phyloP scores from a whole-genome alignment of 2,113 vertebrate genomes.

The Myanophis thanlyinensis region DNA sequence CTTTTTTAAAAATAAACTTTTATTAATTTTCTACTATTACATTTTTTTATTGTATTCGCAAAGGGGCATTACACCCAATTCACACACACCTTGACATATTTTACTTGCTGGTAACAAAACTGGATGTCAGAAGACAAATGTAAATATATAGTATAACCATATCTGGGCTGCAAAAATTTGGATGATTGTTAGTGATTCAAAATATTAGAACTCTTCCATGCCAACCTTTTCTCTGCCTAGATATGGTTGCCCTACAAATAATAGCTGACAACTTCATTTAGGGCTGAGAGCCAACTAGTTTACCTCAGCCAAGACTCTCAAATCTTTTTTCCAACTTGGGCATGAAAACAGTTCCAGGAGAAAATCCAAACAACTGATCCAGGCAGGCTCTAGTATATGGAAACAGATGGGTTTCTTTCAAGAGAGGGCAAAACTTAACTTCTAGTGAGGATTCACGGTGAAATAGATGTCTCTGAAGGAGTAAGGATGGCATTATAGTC shows the following conservation, averaged over 20 bases:
- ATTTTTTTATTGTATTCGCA: not conserved
- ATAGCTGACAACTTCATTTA: not conserved
- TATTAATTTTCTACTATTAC: too few species aligned
- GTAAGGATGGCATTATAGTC: not conserved
- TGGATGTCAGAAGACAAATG: not conserved
- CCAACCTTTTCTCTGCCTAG: not conserved
- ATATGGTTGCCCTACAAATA: not conserved
- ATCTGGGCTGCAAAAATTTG: not conserved
- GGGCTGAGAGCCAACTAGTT: not conserved
- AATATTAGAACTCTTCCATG: not conserved
- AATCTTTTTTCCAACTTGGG: not conserved
- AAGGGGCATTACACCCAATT: not conserved
- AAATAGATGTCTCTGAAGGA: not conserved
- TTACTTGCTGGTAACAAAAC: not conserved
- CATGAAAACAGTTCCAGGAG: not conserved
- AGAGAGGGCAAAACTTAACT: not conserved
- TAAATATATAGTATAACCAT: not conserved
- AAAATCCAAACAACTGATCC: not conserved
- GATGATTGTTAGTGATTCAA: not conserved
- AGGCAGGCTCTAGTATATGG: not conserved
- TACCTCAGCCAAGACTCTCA: not conserved
- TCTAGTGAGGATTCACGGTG: not conserved
- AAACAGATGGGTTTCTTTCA: not conserved
- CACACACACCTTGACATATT: not conserved
- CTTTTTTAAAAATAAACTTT: too few species aligned